phyloP scores from a whole-genome alignment of 2,888 invertebrate genomes.

The Sthenelais limicola region DNA sequence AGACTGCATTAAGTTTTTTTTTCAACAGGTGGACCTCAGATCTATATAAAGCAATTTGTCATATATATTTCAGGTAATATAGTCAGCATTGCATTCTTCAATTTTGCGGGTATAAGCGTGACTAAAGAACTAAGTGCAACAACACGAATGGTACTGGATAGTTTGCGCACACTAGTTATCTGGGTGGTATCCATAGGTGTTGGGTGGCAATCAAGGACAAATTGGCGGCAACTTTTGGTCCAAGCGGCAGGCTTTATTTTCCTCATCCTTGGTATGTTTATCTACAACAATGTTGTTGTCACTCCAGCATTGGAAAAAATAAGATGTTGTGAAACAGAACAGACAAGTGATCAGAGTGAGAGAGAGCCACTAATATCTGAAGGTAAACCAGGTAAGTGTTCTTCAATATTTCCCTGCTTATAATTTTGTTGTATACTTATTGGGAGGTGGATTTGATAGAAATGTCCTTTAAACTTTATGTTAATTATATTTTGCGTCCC shows the following conservation, averaged over 20 bases:
- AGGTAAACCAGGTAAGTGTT: conserved; percentile 2
- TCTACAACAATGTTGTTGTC: conserved; percentile 80
- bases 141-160: conserved; percentile 90
- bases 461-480: no score
- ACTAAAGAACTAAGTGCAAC: conserved; percentile 95
- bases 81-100: conserved; percentile 92
- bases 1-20: no score
- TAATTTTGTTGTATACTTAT: no score
- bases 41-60: no score
- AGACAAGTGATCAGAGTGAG: neutral
- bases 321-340: neutral
- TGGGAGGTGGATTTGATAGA: no score
- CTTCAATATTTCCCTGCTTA: no score
- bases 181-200: conserved; percentile 86
- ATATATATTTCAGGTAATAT: conserved; percentile 81
- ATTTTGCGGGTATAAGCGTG: conserved; percentile 91
- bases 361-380: neutral
- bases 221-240: conserved; percentile 45
- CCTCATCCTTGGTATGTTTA: conserved; percentile 82
- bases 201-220: conserved; percentile 82
- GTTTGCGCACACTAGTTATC: conserved; percentile 89
- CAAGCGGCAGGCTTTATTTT: conserved; percentile 81
- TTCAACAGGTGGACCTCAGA: no score
- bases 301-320: conserved; percentile 42
- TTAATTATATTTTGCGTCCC: no score